phyloP scores from a whole-genome alignment of 2,888 invertebrate species.

The Taphrorychus bicolor region DNA sequence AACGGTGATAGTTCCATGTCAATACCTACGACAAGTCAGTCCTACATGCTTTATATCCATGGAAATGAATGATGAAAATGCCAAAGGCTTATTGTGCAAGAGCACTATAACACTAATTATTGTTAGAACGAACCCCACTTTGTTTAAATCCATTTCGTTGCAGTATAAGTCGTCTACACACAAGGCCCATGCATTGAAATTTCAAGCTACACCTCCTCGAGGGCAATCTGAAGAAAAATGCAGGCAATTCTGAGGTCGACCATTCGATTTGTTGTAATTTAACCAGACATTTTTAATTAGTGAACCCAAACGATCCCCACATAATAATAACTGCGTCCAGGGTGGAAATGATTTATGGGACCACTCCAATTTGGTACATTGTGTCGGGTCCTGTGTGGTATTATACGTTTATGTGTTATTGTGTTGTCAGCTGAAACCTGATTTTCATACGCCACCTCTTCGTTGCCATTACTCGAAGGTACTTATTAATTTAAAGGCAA shows the following conservation, averaged over 20 bases:
- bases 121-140: too few relatives aligned
- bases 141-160: too few relatives aligned
- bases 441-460: conserved; percentile 6
- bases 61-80: too few relatives aligned
- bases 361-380: conserved; percentile 32
- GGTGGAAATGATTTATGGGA: conserved; percentile 31
- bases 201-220: background rate
- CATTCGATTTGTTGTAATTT: conserved; percentile 15
- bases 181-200: background rate
- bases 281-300: conserved; percentile 29
- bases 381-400: conserved; percentile 20
- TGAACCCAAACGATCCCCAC: conserved; percentile 20
- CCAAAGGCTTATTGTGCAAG: too few relatives aligned
- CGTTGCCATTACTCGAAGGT: background rate
- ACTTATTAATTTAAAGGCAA: background rate
- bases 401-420: conserved; percentile 22
- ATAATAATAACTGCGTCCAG: conserved; percentile 26
- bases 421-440: conserved; percentile 14
- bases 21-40: too few relatives aligned
- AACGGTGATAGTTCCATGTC: too few relatives aligned
- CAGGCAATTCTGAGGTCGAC: background rate
- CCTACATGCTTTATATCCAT: too few relatives aligned
- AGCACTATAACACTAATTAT: too few relatives aligned
- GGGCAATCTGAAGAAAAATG: background rate
- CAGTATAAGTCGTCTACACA: too few relatives aligned